A percentile compares a stretch with the other conserved stretches of the same genome.
phyloP scores from a whole-genome alignment of 2,113 vertebrate genomes.

The Mesembrinibis cayennensis region DNA sequence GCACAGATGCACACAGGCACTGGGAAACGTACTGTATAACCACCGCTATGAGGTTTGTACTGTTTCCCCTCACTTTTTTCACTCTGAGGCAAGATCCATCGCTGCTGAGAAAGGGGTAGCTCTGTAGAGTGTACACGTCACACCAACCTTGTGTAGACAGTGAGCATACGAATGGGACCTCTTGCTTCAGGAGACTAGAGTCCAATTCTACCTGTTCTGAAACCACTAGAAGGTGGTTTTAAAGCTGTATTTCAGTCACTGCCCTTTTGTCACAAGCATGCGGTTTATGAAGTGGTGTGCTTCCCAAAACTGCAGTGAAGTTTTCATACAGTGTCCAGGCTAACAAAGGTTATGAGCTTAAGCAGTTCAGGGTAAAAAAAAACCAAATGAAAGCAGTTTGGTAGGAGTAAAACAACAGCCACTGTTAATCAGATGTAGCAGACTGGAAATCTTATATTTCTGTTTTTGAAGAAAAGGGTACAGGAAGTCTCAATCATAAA shows the following conservation, averaged over 20 bases:
- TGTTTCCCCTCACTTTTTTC: neutral
- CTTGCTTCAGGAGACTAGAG: neutral
- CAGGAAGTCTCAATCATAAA: neutral
- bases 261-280: neutral
- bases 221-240: neutral
- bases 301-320: neutral
- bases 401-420: neutral
- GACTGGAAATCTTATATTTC: neutral
- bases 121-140: fast-evolving
- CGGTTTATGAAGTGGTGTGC: neutral
- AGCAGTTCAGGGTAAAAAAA: neutral
- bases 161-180: fast-evolving
- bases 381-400: neutral
- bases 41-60: fast-evolving
- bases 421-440: neutral
- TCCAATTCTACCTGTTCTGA: too few species aligned
- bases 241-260: neutral
- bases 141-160: fast-evolving
- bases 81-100: neutral
- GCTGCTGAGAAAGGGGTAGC: neutral
- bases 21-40: fast-evolving
- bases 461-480: neutral
- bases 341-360: neutral
- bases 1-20: neutral
- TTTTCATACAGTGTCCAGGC: too few species aligned